Base-by-base conservation (phyloP, 1,140 invertebrate species). In the Bombus vancouverensis region DNA sequence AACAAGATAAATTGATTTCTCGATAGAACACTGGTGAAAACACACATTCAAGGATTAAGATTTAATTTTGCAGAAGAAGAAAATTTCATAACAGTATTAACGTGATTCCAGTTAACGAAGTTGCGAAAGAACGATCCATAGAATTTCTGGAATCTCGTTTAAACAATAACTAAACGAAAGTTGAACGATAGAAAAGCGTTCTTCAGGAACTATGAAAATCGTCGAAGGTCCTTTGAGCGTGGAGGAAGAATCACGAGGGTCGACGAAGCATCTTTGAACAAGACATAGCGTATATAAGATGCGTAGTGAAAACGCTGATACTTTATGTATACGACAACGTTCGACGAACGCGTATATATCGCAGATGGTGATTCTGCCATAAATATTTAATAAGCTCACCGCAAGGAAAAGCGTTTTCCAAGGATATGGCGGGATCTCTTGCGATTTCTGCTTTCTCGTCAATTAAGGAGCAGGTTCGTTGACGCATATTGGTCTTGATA, bases 301-400 rank as follows among this genome's bases (percentile, higher is more conserved):
- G 88, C 78, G 62, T 76, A 37, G 68, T 39, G 79, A 86, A 32
- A 81, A 71, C 53, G 65, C 76, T 71, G 44, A 89, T 89, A 70
- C 88, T 89, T 89, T 89, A 89, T 88, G 83, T 89, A 89, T 89
- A 86, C 22, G 76, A 12, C 25, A 57, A 83, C 59, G 57, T 81
- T 68, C 75, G 71, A 53, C 72, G 53, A 80, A 77, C 44, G 78
- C 77, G 59, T 85, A 42, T 70, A 84, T 65, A 81, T 85, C 44
- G 87, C 42, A 57, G 72, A 70, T 75, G 74, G 57, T 75, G 89
- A 88, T 85, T 87, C 85, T 71, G 65, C 57, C 86, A 92, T 92
- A 91, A 92, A 92, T 92, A 92, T 92, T 92, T 92, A 89, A 92
- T 88, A 85, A 90, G 87, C 22, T 66, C 22, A 34, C n/a, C 65